Evolutionary conservation across 2,888 invertebrate genomes (phyloP), one percentile per base, ranked within the genome.

Genomic region (Thelaira solivaga): DNA sequence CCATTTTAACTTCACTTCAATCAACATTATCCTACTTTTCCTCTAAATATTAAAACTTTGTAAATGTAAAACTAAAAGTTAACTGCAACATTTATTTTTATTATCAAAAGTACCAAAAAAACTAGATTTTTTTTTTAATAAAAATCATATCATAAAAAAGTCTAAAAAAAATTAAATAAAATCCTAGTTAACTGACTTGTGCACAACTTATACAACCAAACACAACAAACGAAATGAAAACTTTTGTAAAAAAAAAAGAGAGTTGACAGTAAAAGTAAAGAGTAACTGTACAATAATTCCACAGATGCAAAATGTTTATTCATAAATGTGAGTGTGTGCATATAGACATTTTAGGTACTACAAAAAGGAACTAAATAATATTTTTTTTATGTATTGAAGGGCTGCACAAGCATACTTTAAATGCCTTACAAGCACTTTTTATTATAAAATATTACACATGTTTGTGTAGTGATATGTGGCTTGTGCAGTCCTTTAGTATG

Each of bases 221-320:
- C 2, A 41, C 18, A 10, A 39, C 31, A 26, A 22, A 43, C 2
- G 20, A 18, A 39, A 26, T 2, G 24, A 57, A 59, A 69, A 31
- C 11, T 49, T 69, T 59, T 65, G 6, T 11, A 34, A 47, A 49
- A n/a, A n/a, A n/a, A n/a, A n/a, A n/a, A n/a, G n/a, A 49, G 47
- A 59, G 69, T 55, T 49, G 49, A 49, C 49, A 49, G 39, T 13
- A 47, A 45, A 47, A 34, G 53, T 67, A 22, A 31, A 45, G 20
- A 51, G 36, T 57, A 18, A 16, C 34, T 68, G 22, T 18, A 57
- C 13, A 26, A 59, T 69, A 69, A 59, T 69, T 69, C 22, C 41
- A 39, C 3, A 49, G 8, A 59, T 41, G 59, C 11, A 59, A 59
- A 41, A 29, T 69, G 39, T 69, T 47, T 69, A n/a, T 59, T 24